A percentile compares a stretch with the other conserved stretches of the same genome.
These are phyloP conservation scores for Platyscapa corneri DNA, from an alignment of 1,140 invertebrate species.

Conservation along the genomic window DNA sequence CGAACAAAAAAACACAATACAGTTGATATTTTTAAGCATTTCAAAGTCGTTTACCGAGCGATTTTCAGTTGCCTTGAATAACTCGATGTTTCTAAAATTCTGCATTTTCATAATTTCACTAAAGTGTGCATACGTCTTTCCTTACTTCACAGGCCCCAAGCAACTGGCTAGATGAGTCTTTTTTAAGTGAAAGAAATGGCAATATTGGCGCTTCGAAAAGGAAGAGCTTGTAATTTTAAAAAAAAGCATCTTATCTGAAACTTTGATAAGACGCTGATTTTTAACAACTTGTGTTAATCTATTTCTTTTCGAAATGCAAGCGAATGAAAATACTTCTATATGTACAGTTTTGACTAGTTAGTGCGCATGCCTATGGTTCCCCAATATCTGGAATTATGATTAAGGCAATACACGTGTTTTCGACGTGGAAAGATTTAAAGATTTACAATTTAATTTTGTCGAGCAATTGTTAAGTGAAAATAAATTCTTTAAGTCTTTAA, in stretches of 20 bases:
- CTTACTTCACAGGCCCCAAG: conserved; percentile 71
- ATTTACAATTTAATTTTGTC: neutral
- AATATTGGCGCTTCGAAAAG: conserved; percentile 45
- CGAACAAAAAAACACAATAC: too few relatives aligned
- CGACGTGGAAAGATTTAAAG: neutral
- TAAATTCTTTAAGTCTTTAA: neutral
- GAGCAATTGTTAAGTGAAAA: neutral
- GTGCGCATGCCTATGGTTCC: conserved; percentile 72
- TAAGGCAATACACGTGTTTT: neutral
- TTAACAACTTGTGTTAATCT: neutral
- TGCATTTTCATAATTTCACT: conserved; percentile 55
- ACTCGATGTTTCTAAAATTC: neutral
- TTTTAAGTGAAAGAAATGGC: conserved; percentile 47
- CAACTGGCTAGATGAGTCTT: conserved; percentile 67
- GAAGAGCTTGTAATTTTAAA: conserved; percentile 35
- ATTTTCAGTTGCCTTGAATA: neutral
- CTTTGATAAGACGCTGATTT: neutral
- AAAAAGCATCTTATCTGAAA: neutral
- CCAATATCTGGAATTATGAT: conserved; percentile 57
- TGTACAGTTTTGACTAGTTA: conserved; percentile 72
- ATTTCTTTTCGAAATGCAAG: conserved; percentile 66
- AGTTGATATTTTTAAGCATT: too few relatives aligned
- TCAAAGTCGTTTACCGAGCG: conserved; percentile 12
- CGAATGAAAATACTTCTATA: conserved; percentile 66
- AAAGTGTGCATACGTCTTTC: conserved; percentile 63